Evolutionary conservation across 2,888 invertebrate species (phyloP), one percentile per base, ranked within the genome.

Genomic region (Mesopsocus fuscifrons): DNA sequence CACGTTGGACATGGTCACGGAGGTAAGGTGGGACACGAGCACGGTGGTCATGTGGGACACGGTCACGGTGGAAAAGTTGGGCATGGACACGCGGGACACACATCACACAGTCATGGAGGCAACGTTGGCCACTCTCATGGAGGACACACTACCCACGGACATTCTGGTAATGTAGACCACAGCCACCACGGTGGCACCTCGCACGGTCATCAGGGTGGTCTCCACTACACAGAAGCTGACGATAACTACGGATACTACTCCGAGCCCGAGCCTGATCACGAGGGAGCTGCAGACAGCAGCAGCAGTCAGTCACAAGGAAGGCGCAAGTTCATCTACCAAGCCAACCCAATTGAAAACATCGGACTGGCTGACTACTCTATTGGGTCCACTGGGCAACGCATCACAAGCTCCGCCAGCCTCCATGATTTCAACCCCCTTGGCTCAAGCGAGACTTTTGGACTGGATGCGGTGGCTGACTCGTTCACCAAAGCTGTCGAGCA

Each of bases 61-160:
- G 26, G 26, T 6, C 26, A 26, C 26, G 26, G 26, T 9, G 26
- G 26, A 26, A 11, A 26, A 11, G 26, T 26, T 6, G 26, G 26
- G 6, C 26, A 26, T 11, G 26, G 26, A 26, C 26, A 26, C 11
- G 26, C 8, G 11, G 38, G 38, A 15, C 34, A 34, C 18, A 34
- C 34, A 9, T 34, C 34, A 34, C 34, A 34, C 15, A 9, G 9
- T 9, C 34, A 34, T 17, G 15, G 18, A 6, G 34, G 34, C 3
- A 17, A 38, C 20, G 38, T 38, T 6, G 38, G 20, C 20, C 59
- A 63, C 45, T 64, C 67, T 49, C 63, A 64, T 6, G 55, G 63
- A 16, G 61, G 62, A 2, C 56, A 66, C 20, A 55, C 56, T 2
- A 62, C 45, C 11, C 49, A 50, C 42, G 42, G 42, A 2, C 52